Evolutionary conservation across 2,797 vertebrate species (phyloP), one percentile per base, ranked within the genome.

Genomic region (Protosalanx chinensis): DNA sequence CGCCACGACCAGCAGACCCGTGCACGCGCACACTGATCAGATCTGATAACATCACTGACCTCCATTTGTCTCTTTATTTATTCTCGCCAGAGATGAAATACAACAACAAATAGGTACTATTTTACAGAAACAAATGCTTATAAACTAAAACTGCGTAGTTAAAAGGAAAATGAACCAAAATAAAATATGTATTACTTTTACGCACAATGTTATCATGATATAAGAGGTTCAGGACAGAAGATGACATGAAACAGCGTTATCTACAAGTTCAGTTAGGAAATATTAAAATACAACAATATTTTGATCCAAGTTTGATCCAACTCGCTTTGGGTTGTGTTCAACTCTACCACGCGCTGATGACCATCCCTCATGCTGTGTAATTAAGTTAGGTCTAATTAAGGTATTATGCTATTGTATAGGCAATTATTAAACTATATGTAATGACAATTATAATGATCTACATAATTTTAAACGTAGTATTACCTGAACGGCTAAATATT

Each of bases 401-500:
- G 29, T 3, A 79, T 73, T 23, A 18, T n/a, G 12, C 27, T 27
- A 68, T 18, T 23, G 49, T 23, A 41, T 15, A 67, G 29, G 0
- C 20, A 23, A 1, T 8, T 58, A 18, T 5, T 57, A 68, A 12
- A 23, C 62, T 67, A 27, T 51, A 30, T n/a, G 1, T 74, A 35
- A 65, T 13, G 29, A 49, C 72, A 82, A 77, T 64, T 78, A 49
- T 27, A 51, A 30, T 29, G 33, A 6, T n/a, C 12, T 49, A 23
- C 6, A 29, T 61, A 13, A 12, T 27, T 18, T 46, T 30, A 69
- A 2, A 64, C 66, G 32, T 70, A 27, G 23, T 23, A 61, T 90
- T 93, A 93, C 92, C 92, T 92, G 85, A 57, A 75, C 64, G 79
- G 75, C 77, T 74, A 59, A 82, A 81, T 85, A 76, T 86, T 77